Evolutionary conservation across 2,113 vertebrate genomes (phyloP).

Genomic region (Sinocyclocheilus anshuiensis): DNA sequence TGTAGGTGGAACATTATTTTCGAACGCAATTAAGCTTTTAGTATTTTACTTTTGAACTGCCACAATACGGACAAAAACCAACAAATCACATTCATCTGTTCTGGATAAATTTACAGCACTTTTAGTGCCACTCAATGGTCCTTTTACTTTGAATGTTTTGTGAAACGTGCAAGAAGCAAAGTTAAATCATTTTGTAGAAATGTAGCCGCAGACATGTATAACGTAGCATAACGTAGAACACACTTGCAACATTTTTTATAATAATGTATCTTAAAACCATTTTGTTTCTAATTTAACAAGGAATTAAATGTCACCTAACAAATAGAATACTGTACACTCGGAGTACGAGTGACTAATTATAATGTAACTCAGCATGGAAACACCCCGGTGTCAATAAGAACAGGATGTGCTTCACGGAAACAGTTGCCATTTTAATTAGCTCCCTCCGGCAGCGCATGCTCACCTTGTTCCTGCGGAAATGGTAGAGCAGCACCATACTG

Average conservation of each 20-base stretch:
- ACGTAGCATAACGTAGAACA: neutral
- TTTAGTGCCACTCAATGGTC: neutral
- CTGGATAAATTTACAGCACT: neutral
- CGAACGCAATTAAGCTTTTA: too few relatives aligned
- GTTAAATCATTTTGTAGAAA: neutral
- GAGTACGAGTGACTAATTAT: neutral
- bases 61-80: too few relatives aligned
- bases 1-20: too few relatives aligned
- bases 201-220: neutral
- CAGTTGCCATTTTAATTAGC: conserved; percentile 36
- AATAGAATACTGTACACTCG: neutral
- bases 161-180: neutral
- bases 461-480: conserved; percentile 94
- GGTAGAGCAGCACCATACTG: conserved; percentile 94
- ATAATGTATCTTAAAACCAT: neutral
- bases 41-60: neutral
- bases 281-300: neutral
- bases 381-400: conserved; percentile 13
- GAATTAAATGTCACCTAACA: conserved; percentile 7
- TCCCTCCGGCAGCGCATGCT: conserved; percentile 1
- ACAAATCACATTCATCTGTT: too few relatives aligned
- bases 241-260: too few relatives aligned
- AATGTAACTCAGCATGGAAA: conserved; percentile 20
- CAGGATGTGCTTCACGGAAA: conserved; percentile 34
- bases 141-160: neutral